Evolutionary conservation across 2,888 invertebrate genomes (phyloP).

Genomic region (Ormyrus thymus): DNA sequence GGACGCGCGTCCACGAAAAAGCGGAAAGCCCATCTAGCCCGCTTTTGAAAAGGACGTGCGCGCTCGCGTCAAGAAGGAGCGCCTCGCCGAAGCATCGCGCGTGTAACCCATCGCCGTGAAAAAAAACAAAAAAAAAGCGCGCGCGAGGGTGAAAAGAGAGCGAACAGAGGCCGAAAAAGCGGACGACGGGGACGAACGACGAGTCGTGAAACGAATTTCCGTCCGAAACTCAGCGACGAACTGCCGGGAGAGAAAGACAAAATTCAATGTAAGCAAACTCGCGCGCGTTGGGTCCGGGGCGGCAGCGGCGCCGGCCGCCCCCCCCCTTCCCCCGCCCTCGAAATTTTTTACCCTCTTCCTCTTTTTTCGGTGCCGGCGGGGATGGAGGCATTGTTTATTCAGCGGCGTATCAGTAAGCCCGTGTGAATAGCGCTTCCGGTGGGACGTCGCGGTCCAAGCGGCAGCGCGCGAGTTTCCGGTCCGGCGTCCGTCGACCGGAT

Average conservation of each 20-base stretch:
- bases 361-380: slow-evolving; percentile 57
- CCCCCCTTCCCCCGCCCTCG: neutral
- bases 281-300: neutral
- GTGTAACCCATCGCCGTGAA: too few relatives aligned
- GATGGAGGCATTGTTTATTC: slow-evolving; percentile 71
- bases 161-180: neutral
- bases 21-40: too few relatives aligned
- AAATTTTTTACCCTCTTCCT: neutral
- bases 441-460: slow-evolving; percentile 72
- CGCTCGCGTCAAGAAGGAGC: too few relatives aligned
- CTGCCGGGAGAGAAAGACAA: slow-evolving; percentile 19
- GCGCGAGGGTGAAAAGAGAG: slow-evolving; percentile 23
- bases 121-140: too few relatives aligned
- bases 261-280: slow-evolving; percentile 54
- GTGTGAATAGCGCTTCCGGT: slow-evolving; percentile 75
- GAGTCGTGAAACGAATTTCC: slow-evolving; percentile 62
- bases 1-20: too few relatives aligned
- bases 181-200: slow-evolving; percentile 18
- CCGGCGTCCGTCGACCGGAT: slow-evolving; percentile 71
- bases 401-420: slow-evolving; percentile 71
- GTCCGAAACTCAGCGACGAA: slow-evolving; percentile 53
- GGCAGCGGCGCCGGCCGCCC: slow-evolving; percentile 43
- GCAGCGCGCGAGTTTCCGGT: slow-evolving; percentile 73
- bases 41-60: too few relatives aligned
- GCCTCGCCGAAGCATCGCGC: too few relatives aligned